A percentile compares a stretch with the other conserved stretches of the same genome.
Conservation (phyloP, 1,140 invertebrate genomes). For the Magallana gigas region DNA sequence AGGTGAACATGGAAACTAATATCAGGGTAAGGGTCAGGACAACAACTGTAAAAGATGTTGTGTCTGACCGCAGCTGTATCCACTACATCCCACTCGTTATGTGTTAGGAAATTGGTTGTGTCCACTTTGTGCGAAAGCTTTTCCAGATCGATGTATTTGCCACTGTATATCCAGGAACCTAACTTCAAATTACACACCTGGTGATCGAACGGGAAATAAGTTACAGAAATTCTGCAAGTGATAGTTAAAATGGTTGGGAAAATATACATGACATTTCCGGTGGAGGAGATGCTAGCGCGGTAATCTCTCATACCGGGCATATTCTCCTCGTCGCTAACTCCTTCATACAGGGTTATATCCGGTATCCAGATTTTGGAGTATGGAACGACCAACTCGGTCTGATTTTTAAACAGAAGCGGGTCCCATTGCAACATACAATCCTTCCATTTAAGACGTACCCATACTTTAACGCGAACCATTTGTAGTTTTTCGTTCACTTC, state of each 20-base stretch:
- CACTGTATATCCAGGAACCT: slow-evolving; percentile 69
- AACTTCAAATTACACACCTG: slow-evolving; percentile 83
- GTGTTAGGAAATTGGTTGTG: neutral
- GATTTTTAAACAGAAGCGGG: slow-evolving; percentile 54
- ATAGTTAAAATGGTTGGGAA: slow-evolving; percentile 83
- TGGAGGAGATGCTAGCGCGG: slow-evolving; percentile 38
- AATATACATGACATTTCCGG: slow-evolving; percentile 56
- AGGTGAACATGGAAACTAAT: neutral
- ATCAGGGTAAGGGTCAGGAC: slow-evolving; percentile 17
- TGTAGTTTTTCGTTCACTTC: slow-evolving; percentile 38
- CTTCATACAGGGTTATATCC: slow-evolving; percentile 89
- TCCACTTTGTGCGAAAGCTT: slow-evolving; percentile 56
- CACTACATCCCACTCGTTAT: slow-evolving; percentile 33
- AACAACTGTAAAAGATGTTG: neutral
- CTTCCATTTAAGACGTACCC: slow-evolving; percentile 55
- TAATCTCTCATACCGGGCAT: slow-evolving; percentile 41
- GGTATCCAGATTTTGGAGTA: slow-evolving; percentile 80
- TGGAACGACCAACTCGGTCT: slow-evolving; percentile 55
- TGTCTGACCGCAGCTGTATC: neutral
- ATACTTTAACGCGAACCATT: slow-evolving; percentile 13
- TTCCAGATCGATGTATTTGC: neutral
- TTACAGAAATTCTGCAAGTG: slow-evolving; percentile 94
- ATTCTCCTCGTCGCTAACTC: slow-evolving; percentile 42
- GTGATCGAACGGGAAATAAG: slow-evolving; percentile 86
- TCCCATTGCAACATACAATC: slow-evolving; percentile 69